Percentiles rank a stretch among this genome's conserved stretches.
Evolutionary conservation across 2,888 invertebrate genomes (phyloP).

Genomic region (Andrena camellia): DNA sequence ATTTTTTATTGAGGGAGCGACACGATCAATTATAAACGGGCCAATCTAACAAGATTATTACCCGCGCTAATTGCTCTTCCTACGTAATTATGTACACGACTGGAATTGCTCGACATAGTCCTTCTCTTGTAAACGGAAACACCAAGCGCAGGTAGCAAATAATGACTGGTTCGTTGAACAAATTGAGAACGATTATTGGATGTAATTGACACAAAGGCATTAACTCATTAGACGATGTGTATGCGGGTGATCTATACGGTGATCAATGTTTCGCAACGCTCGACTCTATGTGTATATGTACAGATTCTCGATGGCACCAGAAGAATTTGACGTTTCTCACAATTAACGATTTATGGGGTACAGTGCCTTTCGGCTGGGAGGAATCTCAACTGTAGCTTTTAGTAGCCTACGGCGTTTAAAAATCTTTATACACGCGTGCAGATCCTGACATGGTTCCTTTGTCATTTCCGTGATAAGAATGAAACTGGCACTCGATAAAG

Average conservation of each 20-base stretch:
- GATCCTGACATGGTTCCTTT: conserved; percentile 12
- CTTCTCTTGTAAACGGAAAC: conserved; percentile 21
- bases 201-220: conserved; percentile 29
- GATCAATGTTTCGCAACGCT: conserved; percentile 21
- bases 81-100: conserved; percentile 66
- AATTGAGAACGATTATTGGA: conserved; percentile 28
- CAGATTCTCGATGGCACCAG: conserved; percentile 25
- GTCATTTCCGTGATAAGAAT: not conserved
- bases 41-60: conserved; percentile 19
- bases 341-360: conserved; percentile 45
- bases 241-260: conserved; percentile 5
- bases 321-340: conserved; percentile 29
- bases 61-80: conserved; percentile 25
- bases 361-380: conserved; percentile 36
- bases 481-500: conserved; percentile 16
- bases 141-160: conserved; percentile 37
- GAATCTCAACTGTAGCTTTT: conserved; percentile 34
- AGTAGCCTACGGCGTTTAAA: conserved; percentile 20
- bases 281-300: conserved; percentile 36
- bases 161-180: conserved; percentile 20
- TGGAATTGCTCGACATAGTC: conserved; percentile 35
- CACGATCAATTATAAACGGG: conserved; percentile 48
- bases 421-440: conserved; percentile 8
- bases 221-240: conserved; percentile 5
- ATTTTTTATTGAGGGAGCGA: conserved; percentile 29